These are phyloP conservation scores for Daboia siamensis DNA, from an alignment of 2,113 vertebrate species.

Conservation along the genomic window DNA sequence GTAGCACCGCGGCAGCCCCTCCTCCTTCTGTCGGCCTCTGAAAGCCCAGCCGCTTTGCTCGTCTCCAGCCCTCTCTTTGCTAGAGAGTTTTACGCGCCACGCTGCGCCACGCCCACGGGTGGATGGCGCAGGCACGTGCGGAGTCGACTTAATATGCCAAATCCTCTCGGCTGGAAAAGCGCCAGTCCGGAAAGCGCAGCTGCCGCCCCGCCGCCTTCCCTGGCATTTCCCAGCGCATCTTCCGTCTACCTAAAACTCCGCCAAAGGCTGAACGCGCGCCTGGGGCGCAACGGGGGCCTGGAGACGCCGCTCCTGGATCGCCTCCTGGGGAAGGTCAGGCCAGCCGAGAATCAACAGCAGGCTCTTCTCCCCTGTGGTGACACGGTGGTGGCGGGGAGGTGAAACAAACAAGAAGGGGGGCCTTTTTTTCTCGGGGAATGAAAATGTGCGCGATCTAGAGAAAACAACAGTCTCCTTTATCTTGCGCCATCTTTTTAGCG, in stretches of 20 bases:
- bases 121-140: conserved; percentile 69
- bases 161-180: neutral
- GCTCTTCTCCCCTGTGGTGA: neutral
- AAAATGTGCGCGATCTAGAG: neutral
- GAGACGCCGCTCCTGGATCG: neutral
- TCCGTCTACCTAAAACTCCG: neutral
- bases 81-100: conserved; percentile 63
- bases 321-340: neutral
- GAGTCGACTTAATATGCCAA: conserved; percentile 49
- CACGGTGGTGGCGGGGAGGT: rapidly evolving
- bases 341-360: neutral
- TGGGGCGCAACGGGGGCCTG: neutral
- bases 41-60: conserved; percentile 37
- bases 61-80: conserved; percentile 28
- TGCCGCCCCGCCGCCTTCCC: neutral
- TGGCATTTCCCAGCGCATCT: neutral
- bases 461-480: neutral
- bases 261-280: neutral
- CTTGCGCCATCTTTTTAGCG: neutral
- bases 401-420: neutral
- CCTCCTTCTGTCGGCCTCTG: conserved; percentile 11
- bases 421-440: neutral
- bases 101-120: conserved; percentile 69
- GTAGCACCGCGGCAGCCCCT: conserved; percentile 2
- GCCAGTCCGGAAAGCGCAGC: neutral